Percentiles rank a stretch among this genome's conserved stretches.
phyloP scores from a whole-genome alignment of 2,797 vertebrate genomes.

The Naso thynnoides region DNA sequence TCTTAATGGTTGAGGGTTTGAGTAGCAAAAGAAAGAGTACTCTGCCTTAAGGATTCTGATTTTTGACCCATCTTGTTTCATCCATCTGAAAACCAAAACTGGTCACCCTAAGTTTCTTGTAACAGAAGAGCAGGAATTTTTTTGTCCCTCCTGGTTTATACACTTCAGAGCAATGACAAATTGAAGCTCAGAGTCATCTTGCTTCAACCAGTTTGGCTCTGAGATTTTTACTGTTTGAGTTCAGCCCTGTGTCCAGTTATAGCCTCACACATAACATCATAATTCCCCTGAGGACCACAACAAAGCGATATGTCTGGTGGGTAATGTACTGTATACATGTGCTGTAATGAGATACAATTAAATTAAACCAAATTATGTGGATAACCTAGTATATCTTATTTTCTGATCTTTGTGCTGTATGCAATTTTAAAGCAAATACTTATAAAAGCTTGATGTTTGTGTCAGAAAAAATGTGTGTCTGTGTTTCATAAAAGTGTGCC shows the following conservation, averaged over 20 bases:
- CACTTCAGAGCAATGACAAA: constrained; percentile 15
- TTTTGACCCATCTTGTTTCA: not conserved
- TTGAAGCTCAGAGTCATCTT: constrained; percentile 20
- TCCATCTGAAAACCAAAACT: not conserved
- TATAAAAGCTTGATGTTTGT: constrained; percentile 10
- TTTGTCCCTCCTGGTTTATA: constrained; percentile 3
- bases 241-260: constrained; percentile 26
- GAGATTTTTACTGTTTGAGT: constrained; percentile 30
- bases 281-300: constrained; percentile 65
- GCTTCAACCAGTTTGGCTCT: constrained; percentile 4
- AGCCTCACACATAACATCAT: constrained; percentile 49
- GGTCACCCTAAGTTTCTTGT: not conserved
- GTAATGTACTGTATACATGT: constrained; percentile 67
- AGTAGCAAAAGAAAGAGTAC: not conserved
- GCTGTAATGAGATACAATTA: constrained; percentile 68
- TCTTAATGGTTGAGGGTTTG: not conserved
- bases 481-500: constrained; percentile 42
- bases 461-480: constrained; percentile 18
- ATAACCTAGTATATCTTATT: constrained; percentile 55
- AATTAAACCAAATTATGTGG: constrained; percentile 62
- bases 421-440: constrained; percentile 20
- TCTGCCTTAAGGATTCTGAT: not conserved
- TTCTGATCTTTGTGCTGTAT: constrained; percentile 28
- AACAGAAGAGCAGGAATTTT: constrained; percentile 22
- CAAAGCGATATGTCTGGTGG: constrained; percentile 63